Conservation (phyloP, 2,113 vertebrate species). For the Amia ocellicauda region DNA sequence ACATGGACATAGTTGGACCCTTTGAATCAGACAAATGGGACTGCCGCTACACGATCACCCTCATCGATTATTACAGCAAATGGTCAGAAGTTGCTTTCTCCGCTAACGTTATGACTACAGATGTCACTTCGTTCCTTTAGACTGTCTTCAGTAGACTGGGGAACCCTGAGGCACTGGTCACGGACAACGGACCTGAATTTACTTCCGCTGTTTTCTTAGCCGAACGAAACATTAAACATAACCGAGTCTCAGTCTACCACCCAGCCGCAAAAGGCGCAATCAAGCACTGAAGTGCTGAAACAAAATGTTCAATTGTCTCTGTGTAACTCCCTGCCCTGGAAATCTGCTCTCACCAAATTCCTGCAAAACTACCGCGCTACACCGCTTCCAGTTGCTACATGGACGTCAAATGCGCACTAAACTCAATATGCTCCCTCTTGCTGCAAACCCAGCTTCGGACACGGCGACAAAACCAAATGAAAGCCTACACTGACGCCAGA, state of each 20-base stretch:
- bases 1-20: constrained; percentile 4
- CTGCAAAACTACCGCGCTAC: no score
- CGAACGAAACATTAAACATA: neutral
- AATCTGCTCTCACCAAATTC: no score
- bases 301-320: no score
- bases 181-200: constrained; percentile 16
- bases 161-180: constrained; percentile 3
- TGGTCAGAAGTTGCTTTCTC: constrained; percentile 7
- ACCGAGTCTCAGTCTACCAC: neutral
- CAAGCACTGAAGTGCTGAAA: no score
- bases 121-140: constrained; percentile 1
- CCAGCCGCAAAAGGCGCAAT: neutral
- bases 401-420: no score
- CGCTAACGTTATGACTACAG: constrained; percentile 7
- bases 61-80: neutral
- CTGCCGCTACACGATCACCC: constrained; percentile 8
- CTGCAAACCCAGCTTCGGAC: no score
- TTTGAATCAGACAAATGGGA: neutral
- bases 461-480: no score
- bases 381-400: no score
- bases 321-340: no score
- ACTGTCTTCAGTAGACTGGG: constrained; percentile 4
- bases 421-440: no score
- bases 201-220: neutral
- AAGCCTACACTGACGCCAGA: no score